Conservation (phyloP, 2,797 vertebrate species). For the Sebastes itinus region DNA sequence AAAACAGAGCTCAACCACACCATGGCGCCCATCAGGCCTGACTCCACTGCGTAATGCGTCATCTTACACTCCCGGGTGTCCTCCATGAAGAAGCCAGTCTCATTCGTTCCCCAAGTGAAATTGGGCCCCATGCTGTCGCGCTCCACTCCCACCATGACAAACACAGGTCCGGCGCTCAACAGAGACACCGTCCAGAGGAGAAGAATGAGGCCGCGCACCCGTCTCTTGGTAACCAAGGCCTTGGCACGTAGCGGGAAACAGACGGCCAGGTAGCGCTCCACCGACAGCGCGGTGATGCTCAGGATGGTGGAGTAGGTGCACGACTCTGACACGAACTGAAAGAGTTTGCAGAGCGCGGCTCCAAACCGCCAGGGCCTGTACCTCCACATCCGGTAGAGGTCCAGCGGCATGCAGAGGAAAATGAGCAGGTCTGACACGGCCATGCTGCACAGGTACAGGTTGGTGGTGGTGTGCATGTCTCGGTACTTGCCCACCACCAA, state of each 20-base stretch:
- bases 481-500: constrained; percentile 92
- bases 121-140: constrained; percentile 66
- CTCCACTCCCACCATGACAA: constrained; percentile 95
- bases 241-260: constrained; percentile 96
- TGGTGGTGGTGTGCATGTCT: constrained; percentile 97
- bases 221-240: constrained; percentile 92
- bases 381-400: constrained; percentile 96
- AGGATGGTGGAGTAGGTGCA: constrained; percentile 98
- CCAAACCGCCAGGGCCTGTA: constrained; percentile 96
- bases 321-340: constrained; percentile 96
- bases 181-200: constrained; percentile 92
- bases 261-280: constrained; percentile 95
- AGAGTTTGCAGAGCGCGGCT: constrained; percentile 93
- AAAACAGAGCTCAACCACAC: constrained; percentile 96
- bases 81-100: constrained; percentile 57
- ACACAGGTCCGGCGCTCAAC: constrained; percentile 93
- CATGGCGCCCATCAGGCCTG: constrained; percentile 95
- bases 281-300: constrained; percentile 95
- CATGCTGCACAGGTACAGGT: constrained; percentile 98
- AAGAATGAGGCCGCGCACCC: constrained; percentile 91
- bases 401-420: constrained; percentile 96
- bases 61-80: constrained; percentile 94
- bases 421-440: constrained; percentile 96
- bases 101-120: constrained; percentile 74
- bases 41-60: constrained; percentile 93